Evolutionary conservation across 2,113 vertebrate genomes (phyloP).

Genomic region (Pteropus alecto): DNA sequence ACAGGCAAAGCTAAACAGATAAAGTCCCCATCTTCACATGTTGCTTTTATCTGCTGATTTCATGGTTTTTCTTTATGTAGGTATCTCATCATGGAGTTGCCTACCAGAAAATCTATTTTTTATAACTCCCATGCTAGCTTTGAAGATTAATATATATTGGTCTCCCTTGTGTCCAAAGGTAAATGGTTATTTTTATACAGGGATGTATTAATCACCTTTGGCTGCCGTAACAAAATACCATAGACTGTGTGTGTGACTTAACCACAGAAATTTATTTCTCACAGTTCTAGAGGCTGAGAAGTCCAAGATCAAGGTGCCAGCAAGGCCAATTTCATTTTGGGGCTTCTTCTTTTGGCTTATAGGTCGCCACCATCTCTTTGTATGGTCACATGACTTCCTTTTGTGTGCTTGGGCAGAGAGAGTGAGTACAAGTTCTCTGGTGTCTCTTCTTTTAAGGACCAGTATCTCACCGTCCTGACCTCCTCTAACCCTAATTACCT

Average conservation of each 20-base stretch:
- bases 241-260: neutral
- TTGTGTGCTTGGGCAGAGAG: neutral
- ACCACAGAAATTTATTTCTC: neutral
- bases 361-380: neutral
- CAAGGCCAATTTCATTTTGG: neutral
- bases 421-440: neutral
- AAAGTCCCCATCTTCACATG: neutral
- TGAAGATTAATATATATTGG: constrained; percentile 15
- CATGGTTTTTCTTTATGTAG: neutral
- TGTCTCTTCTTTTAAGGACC: neutral
- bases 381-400: neutral
- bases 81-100: neutral
- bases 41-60: constrained; percentile 5
- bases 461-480: neutral
- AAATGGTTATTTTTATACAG: neutral
- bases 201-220: neutral
- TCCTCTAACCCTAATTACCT: neutral
- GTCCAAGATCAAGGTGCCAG: neutral
- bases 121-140: neutral
- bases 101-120: constrained; percentile 27
- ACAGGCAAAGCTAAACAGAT: neutral
- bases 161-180: constrained; percentile 2
- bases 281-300: neutral
- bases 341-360: neutral
- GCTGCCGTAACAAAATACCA: neutral